Percentiles rank a stretch among this genome's conserved stretches.
phyloP scores from a whole-genome alignment of 2,113 vertebrate species.

The Crotalus tigris region DNA sequence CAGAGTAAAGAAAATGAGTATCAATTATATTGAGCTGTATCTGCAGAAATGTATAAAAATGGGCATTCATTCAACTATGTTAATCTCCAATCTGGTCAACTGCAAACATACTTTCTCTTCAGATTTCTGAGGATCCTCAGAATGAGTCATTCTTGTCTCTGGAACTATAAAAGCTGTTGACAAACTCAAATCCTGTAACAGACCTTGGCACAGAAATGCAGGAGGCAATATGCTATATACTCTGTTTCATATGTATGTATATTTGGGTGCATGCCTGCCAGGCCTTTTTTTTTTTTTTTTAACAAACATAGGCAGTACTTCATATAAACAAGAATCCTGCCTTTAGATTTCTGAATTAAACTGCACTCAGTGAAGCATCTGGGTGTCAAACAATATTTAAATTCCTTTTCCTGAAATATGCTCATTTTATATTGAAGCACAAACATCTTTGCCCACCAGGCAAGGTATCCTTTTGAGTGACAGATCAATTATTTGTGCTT shows the following conservation, averaged over 20 bases:
- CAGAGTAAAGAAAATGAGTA: background rate
- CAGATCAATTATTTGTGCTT: background rate
- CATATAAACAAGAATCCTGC: background rate
- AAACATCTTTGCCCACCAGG: background rate
- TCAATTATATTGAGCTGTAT: background rate
- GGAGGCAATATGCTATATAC: background rate
- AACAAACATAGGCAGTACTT: background rate
- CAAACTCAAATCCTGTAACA: background rate
- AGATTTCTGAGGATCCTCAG: background rate
- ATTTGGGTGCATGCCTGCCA: background rate
- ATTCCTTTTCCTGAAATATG: background rate
- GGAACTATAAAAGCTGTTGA: background rate
- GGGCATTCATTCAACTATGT: background rate
- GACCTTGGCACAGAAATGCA: background rate
- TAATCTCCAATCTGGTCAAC: background rate
- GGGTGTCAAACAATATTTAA: background rate
- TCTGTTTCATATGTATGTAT: background rate
- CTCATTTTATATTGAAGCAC: background rate
- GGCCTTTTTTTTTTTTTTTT: too few relatives aligned
- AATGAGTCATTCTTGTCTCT: background rate
- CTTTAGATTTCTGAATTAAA: background rate
- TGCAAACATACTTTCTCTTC: background rate
- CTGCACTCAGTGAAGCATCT: background rate
- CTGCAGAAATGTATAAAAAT: background rate
- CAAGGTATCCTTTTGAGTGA: background rate